phyloP scores from a whole-genome alignment of 2,113 vertebrate species.

The Columbina picui region DNA sequence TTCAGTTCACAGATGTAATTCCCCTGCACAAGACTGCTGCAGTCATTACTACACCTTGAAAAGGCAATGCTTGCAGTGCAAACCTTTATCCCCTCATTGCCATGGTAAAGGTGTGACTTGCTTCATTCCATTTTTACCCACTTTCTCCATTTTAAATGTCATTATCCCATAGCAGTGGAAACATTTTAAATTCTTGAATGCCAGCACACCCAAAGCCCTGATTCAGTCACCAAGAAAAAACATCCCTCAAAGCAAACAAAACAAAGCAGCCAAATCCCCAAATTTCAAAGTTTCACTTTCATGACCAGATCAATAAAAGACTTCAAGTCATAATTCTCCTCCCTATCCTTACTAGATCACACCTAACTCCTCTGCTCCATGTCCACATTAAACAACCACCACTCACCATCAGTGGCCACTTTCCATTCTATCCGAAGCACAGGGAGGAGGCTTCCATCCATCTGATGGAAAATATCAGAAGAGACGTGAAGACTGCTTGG shows the following conservation, averaged over 20 bases:
- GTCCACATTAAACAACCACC: not conserved
- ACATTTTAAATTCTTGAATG: not conserved
- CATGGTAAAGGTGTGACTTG: not conserved
- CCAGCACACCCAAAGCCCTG: not conserved
- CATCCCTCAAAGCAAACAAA: not conserved
- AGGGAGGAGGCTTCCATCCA: conserved; percentile 55
- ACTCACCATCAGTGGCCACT: conserved; percentile 76
- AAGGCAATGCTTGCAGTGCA: not conserved
- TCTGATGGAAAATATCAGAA: not conserved
- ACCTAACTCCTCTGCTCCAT: not conserved
- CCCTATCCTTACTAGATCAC: not conserved
- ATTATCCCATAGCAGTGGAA: not conserved
- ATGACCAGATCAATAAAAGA: not conserved
- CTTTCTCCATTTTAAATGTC: not conserved
- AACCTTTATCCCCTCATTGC: not conserved
- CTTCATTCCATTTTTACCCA: not conserved
- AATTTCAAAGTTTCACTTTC: not conserved
- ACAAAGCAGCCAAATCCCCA: not conserved
- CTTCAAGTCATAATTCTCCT: not conserved
- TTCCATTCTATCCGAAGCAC: conserved; percentile 74
- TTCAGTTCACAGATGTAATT: not conserved
- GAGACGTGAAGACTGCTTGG: conserved; percentile 66
- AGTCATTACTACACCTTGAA: not conserved
- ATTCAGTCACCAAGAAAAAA: not conserved
- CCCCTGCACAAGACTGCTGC: not conserved